A percentile compares a stretch with the other conserved stretches of the same genome.
These are phyloP conservation scores for Pristiophorus japonicus DNA, from an alignment of 2,113 vertebrate species.

Conservation along the genomic window DNA sequence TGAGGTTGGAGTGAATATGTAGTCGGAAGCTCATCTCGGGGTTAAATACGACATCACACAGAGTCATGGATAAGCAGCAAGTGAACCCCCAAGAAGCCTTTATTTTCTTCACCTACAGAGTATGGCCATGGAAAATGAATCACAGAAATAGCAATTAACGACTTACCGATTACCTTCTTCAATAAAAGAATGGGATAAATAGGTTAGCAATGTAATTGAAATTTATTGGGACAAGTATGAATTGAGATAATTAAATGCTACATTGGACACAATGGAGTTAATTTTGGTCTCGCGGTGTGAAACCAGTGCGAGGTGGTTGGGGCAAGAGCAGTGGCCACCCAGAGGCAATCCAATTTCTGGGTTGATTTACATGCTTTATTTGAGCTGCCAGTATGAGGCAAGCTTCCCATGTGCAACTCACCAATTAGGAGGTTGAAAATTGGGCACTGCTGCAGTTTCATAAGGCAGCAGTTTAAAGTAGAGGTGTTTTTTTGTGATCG, in stretches of 20 bases:
- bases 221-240: background rate
- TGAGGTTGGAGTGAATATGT: background rate
- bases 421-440: background rate
- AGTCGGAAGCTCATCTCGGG: background rate
- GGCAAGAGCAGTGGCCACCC: no score
- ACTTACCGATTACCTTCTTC: background rate
- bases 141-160: background rate
- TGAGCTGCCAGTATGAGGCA: background rate
- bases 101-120: background rate
- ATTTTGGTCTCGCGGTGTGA: background rate
- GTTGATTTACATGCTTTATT: background rate
- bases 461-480: background rate
- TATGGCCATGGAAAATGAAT: background rate
- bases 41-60: background rate
- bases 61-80: background rate
- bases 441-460: background rate
- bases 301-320: background rate
- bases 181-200: background rate
- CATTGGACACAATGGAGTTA: background rate
- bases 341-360: background rate
- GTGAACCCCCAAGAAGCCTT: background rate
- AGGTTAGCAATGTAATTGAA: background rate
- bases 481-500: background rate
- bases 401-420: background rate
- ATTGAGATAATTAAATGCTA: background rate